Evolutionary conservation across 1,140 invertebrate species (phyloP).

Genomic region (Saccostrea cuccullata): DNA sequence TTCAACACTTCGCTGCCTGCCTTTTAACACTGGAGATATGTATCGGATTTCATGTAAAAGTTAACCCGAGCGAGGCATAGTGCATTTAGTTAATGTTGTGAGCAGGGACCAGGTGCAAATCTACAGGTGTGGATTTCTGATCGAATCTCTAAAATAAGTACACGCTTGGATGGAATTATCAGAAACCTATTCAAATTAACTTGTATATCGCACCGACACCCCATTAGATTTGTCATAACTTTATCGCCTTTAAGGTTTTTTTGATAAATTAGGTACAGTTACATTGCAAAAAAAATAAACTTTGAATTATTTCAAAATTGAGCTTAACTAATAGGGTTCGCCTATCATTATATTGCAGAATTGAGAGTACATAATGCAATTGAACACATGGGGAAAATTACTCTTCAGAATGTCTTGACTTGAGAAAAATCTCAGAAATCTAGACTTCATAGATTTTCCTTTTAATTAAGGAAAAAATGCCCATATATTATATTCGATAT

Average conservation of each 20-base stretch:
- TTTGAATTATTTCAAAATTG: neutral
- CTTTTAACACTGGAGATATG: conserved; percentile 17
- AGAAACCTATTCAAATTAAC: neutral
- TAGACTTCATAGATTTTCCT: too few relatives aligned
- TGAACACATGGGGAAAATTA: too few relatives aligned
- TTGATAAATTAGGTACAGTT: neutral
- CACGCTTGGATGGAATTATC: conserved; percentile 25
- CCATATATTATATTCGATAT: too few relatives aligned
- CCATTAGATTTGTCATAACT: conserved; percentile 21
- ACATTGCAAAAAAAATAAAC: neutral
- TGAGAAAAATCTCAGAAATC: too few relatives aligned
- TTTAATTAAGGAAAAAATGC: too few relatives aligned
- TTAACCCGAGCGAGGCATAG: neutral
- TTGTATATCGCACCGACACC: neutral
- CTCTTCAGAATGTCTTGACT: too few relatives aligned
- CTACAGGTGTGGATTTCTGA: neutral
- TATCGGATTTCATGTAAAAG: conserved; percentile 3
- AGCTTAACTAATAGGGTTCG: too few relatives aligned
- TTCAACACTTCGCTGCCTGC: conserved; percentile 6
- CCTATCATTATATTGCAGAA: too few relatives aligned
- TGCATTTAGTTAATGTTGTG: conserved; percentile 14
- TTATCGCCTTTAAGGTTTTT: neutral
- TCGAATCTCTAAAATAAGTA: conserved; percentile 8
- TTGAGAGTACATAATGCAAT: too few relatives aligned
- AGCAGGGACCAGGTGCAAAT: neutral